Percentiles rank a stretch among this genome's conserved stretches.
These are phyloP conservation scores for Agonopterix alstromeriana DNA, from an alignment of 2,888 invertebrate genomes.

Conservation along the genomic window DNA sequence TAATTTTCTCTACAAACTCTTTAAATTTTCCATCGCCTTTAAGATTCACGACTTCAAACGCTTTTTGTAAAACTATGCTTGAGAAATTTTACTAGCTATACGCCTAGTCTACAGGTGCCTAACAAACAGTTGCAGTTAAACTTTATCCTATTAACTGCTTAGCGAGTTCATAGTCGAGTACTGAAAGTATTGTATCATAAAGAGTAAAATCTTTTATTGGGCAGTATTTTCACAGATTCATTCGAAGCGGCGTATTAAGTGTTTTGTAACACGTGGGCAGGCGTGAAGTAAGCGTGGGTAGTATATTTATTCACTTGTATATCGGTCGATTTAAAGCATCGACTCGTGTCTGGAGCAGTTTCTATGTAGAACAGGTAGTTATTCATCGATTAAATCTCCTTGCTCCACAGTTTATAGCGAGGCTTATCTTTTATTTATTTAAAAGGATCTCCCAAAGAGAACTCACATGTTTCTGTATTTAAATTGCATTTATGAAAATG, in stretches of 20 bases:
- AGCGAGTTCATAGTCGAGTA: conserved; percentile 33
- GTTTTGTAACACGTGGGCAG: conserved; percentile 52
- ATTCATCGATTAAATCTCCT: conserved; percentile 50
- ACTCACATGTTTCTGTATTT: neutral
- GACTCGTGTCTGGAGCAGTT: conserved; percentile 38
- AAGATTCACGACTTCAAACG: conserved; percentile 40
- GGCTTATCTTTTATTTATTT: too few species aligned
- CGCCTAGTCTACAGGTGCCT: neutral
- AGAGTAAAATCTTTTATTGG: conserved; percentile 43
- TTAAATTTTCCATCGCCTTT: conserved; percentile 60
- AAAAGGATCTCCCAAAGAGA: conserved; percentile 2
- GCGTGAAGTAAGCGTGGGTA: conserved; percentile 54
- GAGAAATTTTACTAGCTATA: conserved; percentile 13
- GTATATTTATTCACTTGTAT: conserved; percentile 60
- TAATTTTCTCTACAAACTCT: conserved; percentile 67
- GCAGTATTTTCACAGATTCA: conserved; percentile 57
- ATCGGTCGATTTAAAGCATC: conserved; percentile 40
- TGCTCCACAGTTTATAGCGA: conserved; percentile 8
- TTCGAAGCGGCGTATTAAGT: conserved; percentile 47
- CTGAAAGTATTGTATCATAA: conserved; percentile 26
- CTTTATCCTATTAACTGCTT: conserved; percentile 22
- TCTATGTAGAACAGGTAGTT: conserved; percentile 49
- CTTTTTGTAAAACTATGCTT: conserved; percentile 40
- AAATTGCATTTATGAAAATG: neutral
- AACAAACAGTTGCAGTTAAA: conserved; percentile 10